Evolutionary conservation across 2,797 vertebrate genomes (phyloP), one percentile per base, ranked within the genome.

Genomic region (Ataeniobius toweri): DNA sequence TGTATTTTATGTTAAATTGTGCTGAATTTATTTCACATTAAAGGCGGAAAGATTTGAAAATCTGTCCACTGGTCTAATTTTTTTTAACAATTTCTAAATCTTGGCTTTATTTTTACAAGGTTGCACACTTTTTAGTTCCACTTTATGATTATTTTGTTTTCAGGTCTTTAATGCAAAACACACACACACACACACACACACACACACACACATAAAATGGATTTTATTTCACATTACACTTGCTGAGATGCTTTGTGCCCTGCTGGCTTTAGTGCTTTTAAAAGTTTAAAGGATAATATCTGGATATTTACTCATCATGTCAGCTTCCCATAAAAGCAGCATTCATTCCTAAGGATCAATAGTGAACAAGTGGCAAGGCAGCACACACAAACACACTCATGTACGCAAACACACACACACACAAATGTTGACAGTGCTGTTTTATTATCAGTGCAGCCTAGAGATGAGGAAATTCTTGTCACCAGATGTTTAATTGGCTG

Each of bases 281-380:
- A 86, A 87, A 61, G 78, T 91, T 86, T 85, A 87, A 89, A 86
- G 84, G 80, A 89, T 82, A 82, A 80, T 81, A 84, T 86, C 79
- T 86, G 79, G 86, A 92, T 92, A 87, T 93, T 92, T 93, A 93
- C 90, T 93, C 88, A 87, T 88, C 84, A 85, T 92, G 90, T 93
- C 93, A 92, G 84, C 89, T 93, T 90, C 86, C 86, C 80, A 83
- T 92, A 92, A 94, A 94, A 93, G 82, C 86, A 79, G 80, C 88
- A 82, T 91, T 88, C 65, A 80, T 88, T 89, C 73, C 53, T 22
- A 16, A 5, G 71, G 84, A 94, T 94, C 91, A 70, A 94, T 95
- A 83, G 76, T 85, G 88, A 89, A 88, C 89, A 89, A 90, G 83
- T 72, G 80, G 76, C 77, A 61, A 16, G 20, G 76, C 74, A 74